A percentile compares a stretch with the other conserved stretches of the same genome.
These are phyloP conservation scores for Cossypha niveicapilla DNA, from an alignment of 2,797 vertebrate genomes.

Conservation along the genomic window DNA sequence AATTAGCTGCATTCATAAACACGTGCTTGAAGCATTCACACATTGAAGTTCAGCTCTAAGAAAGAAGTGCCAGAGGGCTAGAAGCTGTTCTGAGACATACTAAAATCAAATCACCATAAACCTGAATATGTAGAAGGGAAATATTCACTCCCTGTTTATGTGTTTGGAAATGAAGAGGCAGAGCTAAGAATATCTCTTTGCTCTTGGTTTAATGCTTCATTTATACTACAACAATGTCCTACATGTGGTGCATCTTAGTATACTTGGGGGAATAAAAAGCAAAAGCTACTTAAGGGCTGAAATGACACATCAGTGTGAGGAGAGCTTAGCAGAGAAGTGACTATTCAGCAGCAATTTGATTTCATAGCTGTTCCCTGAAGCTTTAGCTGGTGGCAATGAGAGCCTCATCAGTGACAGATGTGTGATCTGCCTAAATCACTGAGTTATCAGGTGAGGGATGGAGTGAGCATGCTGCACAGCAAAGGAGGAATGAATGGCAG, in stretches of 20 bases:
- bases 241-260: not conserved
- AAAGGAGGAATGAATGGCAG: not conserved
- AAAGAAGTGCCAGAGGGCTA: not conserved
- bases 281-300: not conserved
- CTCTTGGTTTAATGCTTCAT: not conserved
- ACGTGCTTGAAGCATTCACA: not conserved
- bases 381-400: rapidly evolving
- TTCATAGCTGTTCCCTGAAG: not conserved
- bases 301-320: not conserved
- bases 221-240: not conserved
- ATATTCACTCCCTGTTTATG: not conserved
- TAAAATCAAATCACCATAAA: not conserved
- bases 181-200: not conserved
- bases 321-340: not conserved
- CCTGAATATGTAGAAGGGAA: not conserved
- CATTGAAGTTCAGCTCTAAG: not conserved
- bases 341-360: not conserved
- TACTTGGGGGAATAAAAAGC: not conserved
- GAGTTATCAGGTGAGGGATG: not conserved
- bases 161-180: not conserved
- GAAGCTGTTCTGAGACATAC: not conserved
- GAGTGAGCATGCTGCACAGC: not conserved
- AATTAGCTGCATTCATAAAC: not conserved
- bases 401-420: not conserved
- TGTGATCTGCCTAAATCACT: not conserved